Conservation (phyloP, 2,797 vertebrate species). For the Eurystomus glaucurus region DNA sequence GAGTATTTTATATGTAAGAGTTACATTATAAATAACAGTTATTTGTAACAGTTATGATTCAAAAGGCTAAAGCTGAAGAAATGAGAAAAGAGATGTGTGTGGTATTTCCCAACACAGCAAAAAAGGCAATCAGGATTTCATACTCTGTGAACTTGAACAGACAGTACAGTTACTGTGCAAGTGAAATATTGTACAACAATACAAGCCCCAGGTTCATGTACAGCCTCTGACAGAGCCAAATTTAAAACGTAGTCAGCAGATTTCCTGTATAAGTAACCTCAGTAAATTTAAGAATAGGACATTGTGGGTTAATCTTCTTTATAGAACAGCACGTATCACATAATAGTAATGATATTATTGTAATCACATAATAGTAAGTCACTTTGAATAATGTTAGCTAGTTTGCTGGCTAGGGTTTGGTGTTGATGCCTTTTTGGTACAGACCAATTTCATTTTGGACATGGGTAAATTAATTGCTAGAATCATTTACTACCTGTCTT, state of each 20-base stretch:
- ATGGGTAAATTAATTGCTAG: neutral
- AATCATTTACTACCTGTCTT: neutral
- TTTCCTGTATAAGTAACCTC: slow-evolving; percentile 38
- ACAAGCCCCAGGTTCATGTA: neutral
- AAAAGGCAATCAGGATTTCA: slow-evolving; percentile 28
- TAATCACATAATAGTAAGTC: neutral
- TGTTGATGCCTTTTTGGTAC: neutral
- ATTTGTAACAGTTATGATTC: neutral
- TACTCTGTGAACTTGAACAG: slow-evolving; percentile 39
- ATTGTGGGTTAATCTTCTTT: slow-evolving; percentile 31
- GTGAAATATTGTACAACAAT: slow-evolving; percentile 3
- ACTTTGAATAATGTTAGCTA: neutral
- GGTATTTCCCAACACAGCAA: slow-evolving; percentile 30
- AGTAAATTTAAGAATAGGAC: slow-evolving; percentile 30
- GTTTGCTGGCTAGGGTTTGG: neutral
- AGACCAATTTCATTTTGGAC: neutral
- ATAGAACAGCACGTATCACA: neutral
- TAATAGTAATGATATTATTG: slow-evolving; percentile 9
- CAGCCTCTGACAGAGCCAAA: slow-evolving; percentile 18
- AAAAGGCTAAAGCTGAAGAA: neutral
- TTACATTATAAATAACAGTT: neutral
- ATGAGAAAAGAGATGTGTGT: neutral
- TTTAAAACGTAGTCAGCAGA: slow-evolving; percentile 51
- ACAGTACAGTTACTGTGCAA: slow-evolving; percentile 23
- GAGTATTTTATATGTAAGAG: neutral